These are phyloP conservation scores for Austrofundulus limnaeus DNA, from an alignment of 2,113 vertebrate species.

Conservation along the genomic window DNA sequence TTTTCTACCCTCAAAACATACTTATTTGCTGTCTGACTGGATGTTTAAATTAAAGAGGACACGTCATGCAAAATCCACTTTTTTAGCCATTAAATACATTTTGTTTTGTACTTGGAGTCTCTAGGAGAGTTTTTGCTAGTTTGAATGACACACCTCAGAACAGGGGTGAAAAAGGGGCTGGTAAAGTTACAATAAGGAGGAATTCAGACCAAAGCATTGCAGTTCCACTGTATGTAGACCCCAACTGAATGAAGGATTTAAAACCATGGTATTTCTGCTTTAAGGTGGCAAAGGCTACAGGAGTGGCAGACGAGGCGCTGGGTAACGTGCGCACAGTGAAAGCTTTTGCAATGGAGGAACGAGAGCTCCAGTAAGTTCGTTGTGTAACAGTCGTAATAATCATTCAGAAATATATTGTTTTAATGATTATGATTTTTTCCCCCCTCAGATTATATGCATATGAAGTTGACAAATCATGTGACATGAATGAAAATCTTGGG, in stretches of 20 bases:
- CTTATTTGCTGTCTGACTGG: not conserved
- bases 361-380: slow-evolving; percentile 78
- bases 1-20: not conserved
- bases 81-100: no score
- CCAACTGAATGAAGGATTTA: no score
- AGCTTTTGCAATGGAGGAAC: slow-evolving; percentile 93
- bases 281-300: slow-evolving; percentile 91
- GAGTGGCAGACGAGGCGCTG: slow-evolving; percentile 89
- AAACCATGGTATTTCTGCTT: no score
- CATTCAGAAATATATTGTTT: not conserved
- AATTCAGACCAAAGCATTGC: no score
- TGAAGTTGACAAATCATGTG: slow-evolving; percentile 86
- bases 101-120: no score
- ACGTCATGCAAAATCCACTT: no score
- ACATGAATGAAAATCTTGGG: slow-evolving; percentile 87
- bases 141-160: no score
- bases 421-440: not conserved
- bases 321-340: slow-evolving; percentile 91
- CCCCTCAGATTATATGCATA: slow-evolving; percentile 79
- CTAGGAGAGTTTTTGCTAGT: no score
- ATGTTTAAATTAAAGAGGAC: not conserved
- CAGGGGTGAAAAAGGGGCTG: no score
- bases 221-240: no score
- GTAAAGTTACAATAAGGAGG: no score
- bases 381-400: not conserved